A percentile compares a stretch with the other conserved stretches of the same genome.
These are phyloP conservation scores for Crenuchus spilurus DNA, from an alignment of 2,797 vertebrate species.

Conservation along the genomic window DNA sequence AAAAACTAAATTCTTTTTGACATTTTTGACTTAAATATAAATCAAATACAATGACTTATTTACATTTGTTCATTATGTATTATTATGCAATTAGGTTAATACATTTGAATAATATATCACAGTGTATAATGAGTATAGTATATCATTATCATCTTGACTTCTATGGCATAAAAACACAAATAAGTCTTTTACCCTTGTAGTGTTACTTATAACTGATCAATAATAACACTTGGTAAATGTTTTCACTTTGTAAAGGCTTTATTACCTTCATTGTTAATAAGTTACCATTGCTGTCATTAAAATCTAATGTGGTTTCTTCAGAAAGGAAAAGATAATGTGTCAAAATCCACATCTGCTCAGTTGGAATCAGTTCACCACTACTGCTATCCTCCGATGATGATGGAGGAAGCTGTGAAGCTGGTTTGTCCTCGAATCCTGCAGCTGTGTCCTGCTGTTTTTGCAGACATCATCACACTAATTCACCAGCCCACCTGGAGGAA, in stretches of 20 bases:
- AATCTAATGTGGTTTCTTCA: not conserved
- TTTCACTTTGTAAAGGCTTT: not conserved
- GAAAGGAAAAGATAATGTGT: not conserved
- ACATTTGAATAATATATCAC: no score
- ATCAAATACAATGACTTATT: no score
- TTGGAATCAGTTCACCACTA: not conserved
- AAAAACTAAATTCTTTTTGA: no score
- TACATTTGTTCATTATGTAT: no score
- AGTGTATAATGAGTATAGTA: no score
- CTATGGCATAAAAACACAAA: no score
- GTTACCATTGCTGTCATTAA: not conserved
- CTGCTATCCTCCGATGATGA: not conserved
- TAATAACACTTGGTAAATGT: no score
- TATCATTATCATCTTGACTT: no score
- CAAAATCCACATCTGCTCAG: not conserved
- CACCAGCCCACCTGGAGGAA: slow-evolving; percentile 21
- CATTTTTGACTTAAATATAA: no score
- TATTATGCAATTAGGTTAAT: no score
- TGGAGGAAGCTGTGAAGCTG: slow-evolving; percentile 21
- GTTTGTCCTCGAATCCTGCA: slow-evolving; percentile 22
- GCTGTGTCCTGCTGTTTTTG: slow-evolving; percentile 38
- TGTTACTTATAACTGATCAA: no score
- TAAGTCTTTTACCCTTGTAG: no score
- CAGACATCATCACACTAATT: slow-evolving; percentile 32
- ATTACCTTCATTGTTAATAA: not conserved